Conservation (phyloP, 2,113 vertebrate genomes). For the Zapus hudsonius region DNA sequence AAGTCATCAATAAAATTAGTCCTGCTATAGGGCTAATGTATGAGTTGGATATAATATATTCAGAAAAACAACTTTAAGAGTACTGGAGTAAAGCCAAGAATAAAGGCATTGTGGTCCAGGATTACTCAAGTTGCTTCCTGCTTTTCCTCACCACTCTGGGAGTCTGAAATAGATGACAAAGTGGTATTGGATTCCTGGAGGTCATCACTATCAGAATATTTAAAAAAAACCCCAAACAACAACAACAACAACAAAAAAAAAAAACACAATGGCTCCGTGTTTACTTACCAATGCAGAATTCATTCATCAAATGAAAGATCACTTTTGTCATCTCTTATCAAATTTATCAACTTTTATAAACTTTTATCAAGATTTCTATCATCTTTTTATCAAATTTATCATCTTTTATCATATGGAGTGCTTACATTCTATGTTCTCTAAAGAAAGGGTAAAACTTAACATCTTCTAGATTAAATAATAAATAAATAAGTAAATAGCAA, state of each 20-base stretch:
- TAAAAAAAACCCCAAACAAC: too few relatives aligned
- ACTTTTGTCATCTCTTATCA: too few relatives aligned
- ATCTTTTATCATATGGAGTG: not conserved
- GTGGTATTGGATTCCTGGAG: not conserved
- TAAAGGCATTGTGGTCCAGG: too few relatives aligned
- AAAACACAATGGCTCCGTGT: constrained; percentile 39
- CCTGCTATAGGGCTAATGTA: too few relatives aligned
- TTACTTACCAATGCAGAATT: constrained; percentile 35
- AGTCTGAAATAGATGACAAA: not conserved
- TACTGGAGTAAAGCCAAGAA: too few relatives aligned
- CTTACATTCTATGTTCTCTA: constrained; percentile 39
- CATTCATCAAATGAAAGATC: constrained; percentile 55
- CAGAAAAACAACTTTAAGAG: too few relatives aligned
- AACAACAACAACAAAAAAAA: too few relatives aligned
- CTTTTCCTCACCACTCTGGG: not conserved
- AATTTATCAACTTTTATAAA: constrained; percentile 62
- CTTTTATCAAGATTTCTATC: too few relatives aligned
- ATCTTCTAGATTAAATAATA: constrained; percentile 29
- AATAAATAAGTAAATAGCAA: not conserved
- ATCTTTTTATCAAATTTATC: too few relatives aligned
- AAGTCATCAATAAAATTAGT: too few relatives aligned
- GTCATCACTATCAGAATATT: constrained; percentile 7
- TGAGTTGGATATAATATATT: too few relatives aligned
- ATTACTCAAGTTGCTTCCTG: not conserved
- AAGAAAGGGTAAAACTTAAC: constrained; percentile 51